A percentile compares a stretch with the other conserved stretches of the same genome.
These are phyloP conservation scores for Neoscelio sp. DNA, from an alignment of 2,888 invertebrate species.

Conservation along the genomic window DNA sequence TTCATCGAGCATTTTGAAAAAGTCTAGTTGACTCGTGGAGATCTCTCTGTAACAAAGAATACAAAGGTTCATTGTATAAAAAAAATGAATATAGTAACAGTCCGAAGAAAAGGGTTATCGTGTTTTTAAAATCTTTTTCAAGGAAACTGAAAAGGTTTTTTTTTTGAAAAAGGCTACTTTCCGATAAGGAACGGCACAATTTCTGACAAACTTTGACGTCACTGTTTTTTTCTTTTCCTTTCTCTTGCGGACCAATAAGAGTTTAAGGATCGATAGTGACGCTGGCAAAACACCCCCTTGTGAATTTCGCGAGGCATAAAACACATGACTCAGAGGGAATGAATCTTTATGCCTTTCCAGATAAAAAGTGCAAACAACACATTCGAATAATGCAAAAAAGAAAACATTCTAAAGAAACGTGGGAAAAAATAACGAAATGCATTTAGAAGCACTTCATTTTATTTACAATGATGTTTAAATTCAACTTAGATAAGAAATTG, in stretches of 20 bases:
- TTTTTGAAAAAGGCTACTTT: constrained; percentile 8
- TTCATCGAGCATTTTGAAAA: constrained; percentile 96
- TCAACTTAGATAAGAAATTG: too few relatives aligned
- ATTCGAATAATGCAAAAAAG: background rate
- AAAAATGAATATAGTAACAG: constrained; percentile 8
- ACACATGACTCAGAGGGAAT: constrained; percentile 35
- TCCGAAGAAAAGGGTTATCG: background rate
- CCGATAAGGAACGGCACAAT: background rate
- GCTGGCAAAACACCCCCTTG: constrained; percentile 21
- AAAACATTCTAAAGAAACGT: constrained; percentile 7
- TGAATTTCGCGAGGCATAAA: constrained; percentile 24
- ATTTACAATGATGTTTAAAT: too few relatives aligned
- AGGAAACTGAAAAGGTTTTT: background rate
- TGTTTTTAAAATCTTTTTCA: too few relatives aligned
- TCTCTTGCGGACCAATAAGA: constrained; percentile 23
- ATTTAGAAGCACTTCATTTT: too few relatives aligned
- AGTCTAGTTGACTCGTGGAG: constrained; percentile 95
- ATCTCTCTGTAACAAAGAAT: constrained; percentile 88
- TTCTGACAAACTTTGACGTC: constrained; percentile 9
- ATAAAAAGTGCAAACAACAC: constrained; percentile 38
- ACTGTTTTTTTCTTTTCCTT: background rate
- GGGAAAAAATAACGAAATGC: too few relatives aligned
- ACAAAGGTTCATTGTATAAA: constrained; percentile 16
- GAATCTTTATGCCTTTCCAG: constrained; percentile 32
- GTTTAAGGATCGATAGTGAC: constrained; percentile 25